Base-by-base conservation (phyloP, 2,113 vertebrate genomes). In the Glareola pratincola region DNA sequence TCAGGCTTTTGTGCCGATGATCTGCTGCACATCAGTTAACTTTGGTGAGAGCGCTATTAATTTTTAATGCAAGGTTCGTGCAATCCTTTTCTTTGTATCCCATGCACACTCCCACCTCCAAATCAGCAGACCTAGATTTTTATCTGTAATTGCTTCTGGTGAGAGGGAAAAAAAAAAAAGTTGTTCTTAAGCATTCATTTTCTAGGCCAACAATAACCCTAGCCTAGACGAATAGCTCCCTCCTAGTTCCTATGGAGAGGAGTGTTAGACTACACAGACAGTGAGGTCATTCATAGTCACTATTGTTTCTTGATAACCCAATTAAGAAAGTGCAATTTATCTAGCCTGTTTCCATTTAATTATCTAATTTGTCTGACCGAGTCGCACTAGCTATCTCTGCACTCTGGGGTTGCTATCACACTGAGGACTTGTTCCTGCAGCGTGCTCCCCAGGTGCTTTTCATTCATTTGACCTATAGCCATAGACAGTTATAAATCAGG, bases 271-370 rank as follows among this genome's bases (percentile, higher is more conserved):
- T 97, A 97, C 92, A 88, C 94, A 98, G 98, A 97, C 94, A 97
- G 97, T 96, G 97, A 98, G 97, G 97, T 98, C 97, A 97, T 97
- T 84, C 90, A 68, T 73, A 90, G 95, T 91, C 95, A 96, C 97
- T 67, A 89, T 95, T 96, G 97, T 97, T 97, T 97, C 97, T 97
- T 85, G 91, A 97, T 97, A 97, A 98, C 96, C 97, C 97, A 97
- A 97, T 98, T 97, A 97, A 94, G 96, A 97, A 97, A 97, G 97
- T 97, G 96, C 96, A 94, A 96, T 98, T 96, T 98, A 98, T 98
- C 97, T 97, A 94, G 93, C 94, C 80, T 79, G 97, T 96, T 97
- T 97, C 98, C 96, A 97, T 97, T 98, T 97, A 97, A 97, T 97
- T 97, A 97, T 97, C 97, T 97, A 90, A 97, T 98, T 98, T 98